Base-by-base conservation (phyloP, 2,888 invertebrate genomes). In the Ochropleura leucogaster region DNA sequence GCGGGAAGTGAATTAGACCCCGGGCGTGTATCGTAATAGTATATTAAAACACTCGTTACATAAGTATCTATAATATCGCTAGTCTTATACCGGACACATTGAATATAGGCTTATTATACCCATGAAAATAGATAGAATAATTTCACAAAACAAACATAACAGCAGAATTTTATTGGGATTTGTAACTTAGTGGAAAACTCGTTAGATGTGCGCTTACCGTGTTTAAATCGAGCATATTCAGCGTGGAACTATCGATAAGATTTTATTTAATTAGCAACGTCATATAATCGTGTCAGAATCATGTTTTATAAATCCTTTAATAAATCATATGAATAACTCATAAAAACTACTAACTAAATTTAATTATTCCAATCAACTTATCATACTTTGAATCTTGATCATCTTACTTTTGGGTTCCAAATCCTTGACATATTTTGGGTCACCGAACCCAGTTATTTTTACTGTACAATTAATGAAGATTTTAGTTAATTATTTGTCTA, bases 351-450 rank as follows among this genome's bases (percentile, higher is more conserved):
- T 30, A 30, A 30, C 30, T 30, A 30, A 30, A 30, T 30, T 30
- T 30, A 30, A 30, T 30, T 30, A 30, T 30, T 57, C 57, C 14
- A 30, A 14, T 20, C 20, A 14, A 55, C 14, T 20, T 0, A 55
- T 16, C 30, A 40, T 40, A 66, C 9, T 51, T 40, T 16, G 14
- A 51, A 66, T n/a, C 51, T 57, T 55, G 55, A 18, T 30, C 30
- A n/a, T 40, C 47, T 30, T 59, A 59, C n/a, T 65, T 49, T 65
- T 51, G 2, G 16, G 68, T 55, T 16, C 9, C 40, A 42, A 10
- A 68, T 47, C 71, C 46, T 71, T 69, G 55, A 69, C 16, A 42
- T 4, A 1, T 47, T 69, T 16, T 68, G 0, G 20, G 9, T 51
- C 18, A 57, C 0, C n/a, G 6, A 47, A 55, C 42, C 42, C 20